Evolutionary conservation across 37 sponge, comb jelly and placozoan species (phyloP).

Genomic region (Crambe crambe): DNA sequence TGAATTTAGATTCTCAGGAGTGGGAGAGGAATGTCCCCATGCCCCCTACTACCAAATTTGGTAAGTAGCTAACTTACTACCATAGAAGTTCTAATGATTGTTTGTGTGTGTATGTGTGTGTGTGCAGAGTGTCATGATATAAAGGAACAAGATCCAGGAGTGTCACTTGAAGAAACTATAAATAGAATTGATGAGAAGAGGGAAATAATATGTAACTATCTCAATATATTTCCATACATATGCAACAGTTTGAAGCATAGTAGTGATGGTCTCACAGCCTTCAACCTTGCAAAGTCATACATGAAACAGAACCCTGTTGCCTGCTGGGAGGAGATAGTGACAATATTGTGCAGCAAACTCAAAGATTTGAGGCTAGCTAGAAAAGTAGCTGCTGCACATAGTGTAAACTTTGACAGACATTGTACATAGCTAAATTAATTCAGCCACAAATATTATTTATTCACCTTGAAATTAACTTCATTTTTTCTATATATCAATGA

Average conservation of each 20-base stretch:
- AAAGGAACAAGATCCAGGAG: too few species aligned
- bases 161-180: neutral
- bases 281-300: neutral
- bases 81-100: too few species aligned
- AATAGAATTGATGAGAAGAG: neutral
- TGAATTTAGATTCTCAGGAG: too few species aligned
- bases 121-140: too few species aligned
- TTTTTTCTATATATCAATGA: too few species aligned
- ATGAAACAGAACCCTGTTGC: neutral
- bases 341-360: neutral
- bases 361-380: neutral
- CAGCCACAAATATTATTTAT: too few species aligned
- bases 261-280: neutral
- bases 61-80: too few species aligned
- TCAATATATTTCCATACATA: neutral
- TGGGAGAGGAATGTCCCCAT: too few species aligned
- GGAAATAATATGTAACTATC: neutral
- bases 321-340: conserved; percentile 3
- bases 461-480: too few species aligned
- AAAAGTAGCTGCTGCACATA: neutral
- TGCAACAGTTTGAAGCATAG: neutral
- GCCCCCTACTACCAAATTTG: too few species aligned
- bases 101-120: too few species aligned
- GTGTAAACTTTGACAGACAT: neutral
- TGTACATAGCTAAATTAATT: too few species aligned